These are phyloP conservation scores for Drosophila helvetica DNA, from an alignment of 2,888 invertebrate genomes.

Conservation along the genomic window DNA sequence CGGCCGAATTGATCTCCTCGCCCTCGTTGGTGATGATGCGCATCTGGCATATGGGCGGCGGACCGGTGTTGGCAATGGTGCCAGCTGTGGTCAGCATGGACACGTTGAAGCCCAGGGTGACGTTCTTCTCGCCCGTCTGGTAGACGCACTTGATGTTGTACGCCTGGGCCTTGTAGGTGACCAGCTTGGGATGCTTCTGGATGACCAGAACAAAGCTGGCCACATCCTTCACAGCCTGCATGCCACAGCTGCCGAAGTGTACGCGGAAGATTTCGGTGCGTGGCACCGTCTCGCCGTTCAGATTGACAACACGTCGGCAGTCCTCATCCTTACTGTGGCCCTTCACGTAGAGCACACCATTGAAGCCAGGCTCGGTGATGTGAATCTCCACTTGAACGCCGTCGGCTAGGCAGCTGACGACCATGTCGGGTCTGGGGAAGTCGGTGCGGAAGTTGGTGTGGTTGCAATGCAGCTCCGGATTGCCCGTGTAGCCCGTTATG, in stretches of 20 bases:
- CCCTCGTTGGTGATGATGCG: conserved; percentile 94
- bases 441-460: conserved; percentile 88
- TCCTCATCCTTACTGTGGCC: conserved; percentile 97
- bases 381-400: conserved; percentile 94
- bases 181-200: conserved; percentile 97
- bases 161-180: conserved; percentile 97
- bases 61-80: conserved; percentile 97
- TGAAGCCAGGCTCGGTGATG: conserved; percentile 89
- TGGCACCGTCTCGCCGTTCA: conserved; percentile 88
- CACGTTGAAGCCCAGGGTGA: conserved; percentile 96
- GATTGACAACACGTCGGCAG: conserved; percentile 91
- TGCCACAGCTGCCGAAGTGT: conserved; percentile 94
- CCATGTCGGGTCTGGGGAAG: conserved; percentile 93
- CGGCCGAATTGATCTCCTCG: conserved; percentile 94
- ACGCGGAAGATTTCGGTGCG: conserved; percentile 92
- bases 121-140: conserved; percentile 96
- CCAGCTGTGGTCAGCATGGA: conserved; percentile 98
- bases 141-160: conserved; percentile 98
- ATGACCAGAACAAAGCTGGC: conserved; percentile 97
- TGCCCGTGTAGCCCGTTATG: conserved; percentile 90
- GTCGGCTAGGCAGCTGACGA: conserved; percentile 95
- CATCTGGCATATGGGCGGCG: conserved; percentile 96
- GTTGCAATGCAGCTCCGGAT: conserved; percentile 90
- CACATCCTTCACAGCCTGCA: conserved; percentile 95
- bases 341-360: conserved; percentile 96